Evolutionary conservation across 2,797 vertebrate genomes (phyloP).

Genomic region (Sebastiscus albofasciatus): DNA sequence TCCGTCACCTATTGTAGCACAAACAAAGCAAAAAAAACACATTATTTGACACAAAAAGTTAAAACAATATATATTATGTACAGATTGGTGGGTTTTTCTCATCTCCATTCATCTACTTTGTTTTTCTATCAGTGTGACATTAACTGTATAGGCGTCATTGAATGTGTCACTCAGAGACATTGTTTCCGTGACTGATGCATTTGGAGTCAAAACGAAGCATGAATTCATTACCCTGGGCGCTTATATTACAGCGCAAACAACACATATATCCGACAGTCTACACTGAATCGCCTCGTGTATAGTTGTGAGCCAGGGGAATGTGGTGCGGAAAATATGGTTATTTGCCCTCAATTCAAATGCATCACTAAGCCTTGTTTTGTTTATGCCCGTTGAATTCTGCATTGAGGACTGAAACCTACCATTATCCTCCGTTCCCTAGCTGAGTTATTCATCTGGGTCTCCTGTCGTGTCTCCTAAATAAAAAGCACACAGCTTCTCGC

Average conservation of each 20-base stretch:
- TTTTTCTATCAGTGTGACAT: constrained; percentile 48
- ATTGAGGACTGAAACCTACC: constrained; percentile 55
- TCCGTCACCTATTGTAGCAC: constrained; percentile 8
- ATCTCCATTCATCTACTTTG: constrained; percentile 38
- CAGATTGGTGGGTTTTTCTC: not conserved
- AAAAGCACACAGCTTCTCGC: constrained; percentile 61
- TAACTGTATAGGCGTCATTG: constrained; percentile 22
- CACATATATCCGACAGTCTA: constrained; percentile 20
- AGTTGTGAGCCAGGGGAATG: constrained; percentile 26
- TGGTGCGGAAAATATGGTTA: constrained; percentile 54
- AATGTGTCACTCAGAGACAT: constrained; percentile 33
- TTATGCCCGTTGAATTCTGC: constrained; percentile 55
- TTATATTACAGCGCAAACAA: constrained; percentile 19
- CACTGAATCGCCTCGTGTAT: constrained; percentile 1
- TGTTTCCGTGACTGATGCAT: constrained; percentile 43
- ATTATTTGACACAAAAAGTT: constrained; percentile 32
- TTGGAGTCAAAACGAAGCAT: constrained; percentile 14
- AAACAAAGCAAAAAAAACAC: constrained; percentile 13
- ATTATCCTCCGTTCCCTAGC: constrained; percentile 58
- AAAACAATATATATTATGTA: constrained; percentile 19
- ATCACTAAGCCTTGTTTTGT: constrained; percentile 60
- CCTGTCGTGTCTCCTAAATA: constrained; percentile 69
- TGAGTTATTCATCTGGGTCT: constrained; percentile 70
- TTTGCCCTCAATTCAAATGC: constrained; percentile 58
- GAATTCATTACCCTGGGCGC: constrained; percentile 27